These are phyloP conservation scores for Sarcophaga carnaria DNA, from an alignment of 2,888 invertebrate genomes.

Conservation along the genomic window DNA sequence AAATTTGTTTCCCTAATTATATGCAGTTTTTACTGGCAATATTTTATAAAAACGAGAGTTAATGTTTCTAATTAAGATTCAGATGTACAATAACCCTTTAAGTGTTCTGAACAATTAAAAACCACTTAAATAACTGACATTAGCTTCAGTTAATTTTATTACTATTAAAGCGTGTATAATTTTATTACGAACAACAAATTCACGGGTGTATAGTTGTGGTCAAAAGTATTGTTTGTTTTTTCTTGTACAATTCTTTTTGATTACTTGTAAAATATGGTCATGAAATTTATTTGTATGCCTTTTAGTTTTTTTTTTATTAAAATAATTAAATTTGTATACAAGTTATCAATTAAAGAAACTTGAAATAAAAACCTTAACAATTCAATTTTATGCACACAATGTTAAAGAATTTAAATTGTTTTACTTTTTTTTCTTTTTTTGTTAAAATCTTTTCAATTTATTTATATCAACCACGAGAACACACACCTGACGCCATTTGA, in stretches of 20 bases:
- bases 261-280: slow-evolving; percentile 13
- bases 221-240: not conserved
- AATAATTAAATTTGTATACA: slow-evolving; percentile 10
- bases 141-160: not conserved
- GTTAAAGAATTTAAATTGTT: slow-evolving; percentile 45
- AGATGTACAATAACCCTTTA: no score
- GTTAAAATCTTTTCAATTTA: not conserved
- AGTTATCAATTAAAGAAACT: slow-evolving; percentile 33
- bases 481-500: slow-evolving; percentile 49
- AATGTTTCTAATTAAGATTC: no score
- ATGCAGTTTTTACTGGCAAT: no score
- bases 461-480: slow-evolving; percentile 35
- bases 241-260: not conserved
- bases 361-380: slow-evolving; percentile 49
- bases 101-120: no score
- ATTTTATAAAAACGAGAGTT: no score
- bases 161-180: not conserved
- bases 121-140: no score
- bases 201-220: not conserved
- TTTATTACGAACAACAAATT: not conserved
- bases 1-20: no score
- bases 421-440: slow-evolving; percentile 19
- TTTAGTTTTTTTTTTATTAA: slow-evolving; percentile 23
- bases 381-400: slow-evolving; percentile 43
- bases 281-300: not conserved